Conservation (phyloP, 2,888 invertebrate genomes). For the Orthonychiurus folsomi region DNA sequence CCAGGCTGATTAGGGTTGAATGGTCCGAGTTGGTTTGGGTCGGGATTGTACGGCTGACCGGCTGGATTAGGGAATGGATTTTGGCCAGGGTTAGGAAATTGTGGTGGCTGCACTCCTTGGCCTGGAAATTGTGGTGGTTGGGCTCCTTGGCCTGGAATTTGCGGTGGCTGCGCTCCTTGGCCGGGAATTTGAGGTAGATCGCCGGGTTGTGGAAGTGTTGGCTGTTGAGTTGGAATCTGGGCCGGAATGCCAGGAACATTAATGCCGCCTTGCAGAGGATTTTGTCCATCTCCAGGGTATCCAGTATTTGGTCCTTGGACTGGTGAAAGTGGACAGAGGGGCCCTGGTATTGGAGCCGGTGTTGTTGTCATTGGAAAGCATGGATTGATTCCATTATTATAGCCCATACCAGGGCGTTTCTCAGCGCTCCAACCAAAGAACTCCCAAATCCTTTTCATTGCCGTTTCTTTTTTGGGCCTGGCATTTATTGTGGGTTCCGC, state of each 20-base stretch:
- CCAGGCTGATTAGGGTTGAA: background rate
- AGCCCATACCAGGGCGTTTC: background rate
- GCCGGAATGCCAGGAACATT: no score
- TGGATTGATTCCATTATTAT: background rate
- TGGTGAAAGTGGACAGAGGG: conserved; percentile 16
- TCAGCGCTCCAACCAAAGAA: background rate
- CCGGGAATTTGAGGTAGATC: background rate
- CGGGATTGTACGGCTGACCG: no score
- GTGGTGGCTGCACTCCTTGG: background rate
- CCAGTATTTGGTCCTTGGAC: background rate
- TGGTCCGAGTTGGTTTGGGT: background rate
- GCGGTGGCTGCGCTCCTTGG: background rate
- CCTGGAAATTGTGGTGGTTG: background rate
- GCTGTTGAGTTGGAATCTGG: background rate
- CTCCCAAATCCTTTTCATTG: background rate
- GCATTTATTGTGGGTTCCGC: background rate
- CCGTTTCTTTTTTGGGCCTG: background rate
- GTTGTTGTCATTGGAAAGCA: conserved; percentile 14
- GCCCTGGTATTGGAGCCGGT: conserved; percentile 4
- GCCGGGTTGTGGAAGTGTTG: background rate
- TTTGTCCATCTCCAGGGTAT: background rate
- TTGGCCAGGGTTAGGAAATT: background rate
- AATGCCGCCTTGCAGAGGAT: background rate
- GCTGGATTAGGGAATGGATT: background rate
- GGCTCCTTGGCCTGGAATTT: background rate